These are phyloP conservation scores for Athalia cordata DNA, from an alignment of 2,888 invertebrate species.

Conservation along the genomic window DNA sequence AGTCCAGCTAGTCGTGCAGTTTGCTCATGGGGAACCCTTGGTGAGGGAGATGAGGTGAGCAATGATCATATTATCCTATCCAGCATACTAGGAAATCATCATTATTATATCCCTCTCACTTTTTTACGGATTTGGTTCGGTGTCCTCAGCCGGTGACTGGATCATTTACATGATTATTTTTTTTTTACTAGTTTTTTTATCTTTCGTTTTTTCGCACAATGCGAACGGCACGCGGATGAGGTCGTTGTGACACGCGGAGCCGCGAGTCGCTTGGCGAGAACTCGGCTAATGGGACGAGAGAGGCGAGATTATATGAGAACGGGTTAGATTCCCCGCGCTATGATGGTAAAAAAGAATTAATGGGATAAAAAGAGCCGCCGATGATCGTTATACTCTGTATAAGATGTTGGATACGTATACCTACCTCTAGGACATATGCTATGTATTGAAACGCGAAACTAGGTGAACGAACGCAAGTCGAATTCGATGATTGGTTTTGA, in stretches of 20 bases:
- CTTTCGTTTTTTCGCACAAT: neutral
- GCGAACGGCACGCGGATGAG: too few species aligned
- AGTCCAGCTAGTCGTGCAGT: slow-evolving; percentile 91
- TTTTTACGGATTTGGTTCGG: slow-evolving; percentile 4
- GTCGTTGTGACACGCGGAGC: neutral
- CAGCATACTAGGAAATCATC: neutral
- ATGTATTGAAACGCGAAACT: slow-evolving; percentile 4
- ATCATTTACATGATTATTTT: neutral
- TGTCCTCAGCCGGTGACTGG: neutral
- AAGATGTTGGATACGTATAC: too few species aligned
- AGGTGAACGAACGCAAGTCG: slow-evolving; percentile 12
- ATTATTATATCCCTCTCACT: neutral
- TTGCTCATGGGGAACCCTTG: slow-evolving; percentile 88
- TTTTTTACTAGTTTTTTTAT: neutral
- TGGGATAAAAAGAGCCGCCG: neutral
- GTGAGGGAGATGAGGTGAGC: slow-evolving; percentile 87
- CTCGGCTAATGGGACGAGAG: slow-evolving; percentile 29
- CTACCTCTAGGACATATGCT: neutral
- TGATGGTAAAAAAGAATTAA: neutral
- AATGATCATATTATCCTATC: neutral
- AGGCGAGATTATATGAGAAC: neutral
- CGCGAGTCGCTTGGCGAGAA: neutral
- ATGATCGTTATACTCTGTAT: too few species aligned
- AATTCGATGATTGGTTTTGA: slow-evolving; percentile 35
- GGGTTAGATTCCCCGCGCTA: slow-evolving; percentile 2